phyloP scores from a whole-genome alignment of 2,888 invertebrate species.

The Proisotoma minuta region DNA sequence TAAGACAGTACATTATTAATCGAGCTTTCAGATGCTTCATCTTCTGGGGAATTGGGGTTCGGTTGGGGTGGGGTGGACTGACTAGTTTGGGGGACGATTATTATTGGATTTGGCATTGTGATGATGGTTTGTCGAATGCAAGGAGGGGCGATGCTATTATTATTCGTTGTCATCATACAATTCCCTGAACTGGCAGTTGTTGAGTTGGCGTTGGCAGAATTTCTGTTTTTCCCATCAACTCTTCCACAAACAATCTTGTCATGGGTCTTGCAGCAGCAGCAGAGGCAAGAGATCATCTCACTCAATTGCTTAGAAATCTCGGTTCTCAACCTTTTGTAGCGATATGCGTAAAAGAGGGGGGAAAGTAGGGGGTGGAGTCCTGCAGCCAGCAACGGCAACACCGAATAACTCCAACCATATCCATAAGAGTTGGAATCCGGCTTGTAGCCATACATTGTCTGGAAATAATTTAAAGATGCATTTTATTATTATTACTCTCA shows the following conservation, averaged over 20 bases:
- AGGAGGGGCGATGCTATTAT: not conserved
- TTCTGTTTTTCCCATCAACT: not conserved
- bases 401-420: not conserved
- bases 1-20: not conserved
- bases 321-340: slow-evolving; percentile 36
- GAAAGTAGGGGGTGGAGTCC: slow-evolving; percentile 37
- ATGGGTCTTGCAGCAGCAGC: not conserved
- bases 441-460: not conserved
- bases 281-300: slow-evolving; percentile 6
- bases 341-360: slow-evolving; percentile 41
- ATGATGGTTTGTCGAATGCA: slow-evolving; percentile 10
- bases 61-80: not conserved
- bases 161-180: not conserved
- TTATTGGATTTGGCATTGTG: no score
- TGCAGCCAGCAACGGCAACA: slow-evolving; percentile 28
- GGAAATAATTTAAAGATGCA: not conserved
- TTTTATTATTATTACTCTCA: no score
- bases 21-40: not conserved
- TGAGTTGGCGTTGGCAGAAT: not conserved
- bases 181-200: not conserved
- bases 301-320: slow-evolving; percentile 3
- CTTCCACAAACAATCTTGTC: not conserved
- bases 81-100: no score
- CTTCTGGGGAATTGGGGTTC: not conserved
- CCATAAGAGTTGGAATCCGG: not conserved